A percentile compares a stretch with the other conserved stretches of the same genome.
Evolutionary conservation across 2,888 invertebrate genomes (phyloP).

Genomic region (Chrysolina oricalcia): DNA sequence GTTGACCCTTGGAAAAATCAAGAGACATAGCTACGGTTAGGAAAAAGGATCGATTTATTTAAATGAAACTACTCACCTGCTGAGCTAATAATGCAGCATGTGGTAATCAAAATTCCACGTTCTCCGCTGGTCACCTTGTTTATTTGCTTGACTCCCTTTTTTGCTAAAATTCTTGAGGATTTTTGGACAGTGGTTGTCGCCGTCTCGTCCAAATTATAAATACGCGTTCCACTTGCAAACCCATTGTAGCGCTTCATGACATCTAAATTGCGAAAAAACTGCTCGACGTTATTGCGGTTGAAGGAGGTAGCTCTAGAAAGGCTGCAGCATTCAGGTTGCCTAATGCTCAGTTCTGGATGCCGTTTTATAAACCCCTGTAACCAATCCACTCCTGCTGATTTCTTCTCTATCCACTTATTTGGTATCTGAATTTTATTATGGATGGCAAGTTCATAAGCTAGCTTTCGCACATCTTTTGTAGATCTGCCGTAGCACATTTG

Average conservation of each 20-base stretch:
- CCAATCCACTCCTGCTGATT: slow-evolving; percentile 14
- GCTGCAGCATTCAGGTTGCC: slow-evolving; percentile 17
- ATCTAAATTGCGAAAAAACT: slow-evolving; percentile 5
- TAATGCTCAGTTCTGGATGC: slow-evolving; percentile 8
- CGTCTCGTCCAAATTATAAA: slow-evolving; percentile 10
- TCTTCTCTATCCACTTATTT: not conserved
- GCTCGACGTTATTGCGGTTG: not conserved
- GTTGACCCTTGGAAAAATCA: not conserved
- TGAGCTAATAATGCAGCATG: slow-evolving; percentile 18
- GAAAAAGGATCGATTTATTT: not conserved
- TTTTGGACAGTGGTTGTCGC: not conserved
- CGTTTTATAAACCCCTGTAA: slow-evolving; percentile 4
- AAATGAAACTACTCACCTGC: slow-evolving; percentile 1
- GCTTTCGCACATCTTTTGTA: not conserved
- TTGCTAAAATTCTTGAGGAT: slow-evolving; percentile 2
- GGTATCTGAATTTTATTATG: too few relatives aligned
- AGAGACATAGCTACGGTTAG: not conserved
- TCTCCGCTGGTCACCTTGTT: slow-evolving; percentile 14
- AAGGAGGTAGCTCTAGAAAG: slow-evolving; percentile 12
- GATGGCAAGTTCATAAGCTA: slow-evolving; percentile 4
- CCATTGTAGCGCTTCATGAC: not conserved
- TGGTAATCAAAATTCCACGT: slow-evolving; percentile 19
- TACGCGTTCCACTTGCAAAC: slow-evolving; percentile 12
- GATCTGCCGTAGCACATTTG: slow-evolving; percentile 11
- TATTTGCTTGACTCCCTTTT: slow-evolving; percentile 23